Evolutionary conservation across 2,888 invertebrate genomes (phyloP).

Genomic region (Troglohyphantes excavatus): DNA sequence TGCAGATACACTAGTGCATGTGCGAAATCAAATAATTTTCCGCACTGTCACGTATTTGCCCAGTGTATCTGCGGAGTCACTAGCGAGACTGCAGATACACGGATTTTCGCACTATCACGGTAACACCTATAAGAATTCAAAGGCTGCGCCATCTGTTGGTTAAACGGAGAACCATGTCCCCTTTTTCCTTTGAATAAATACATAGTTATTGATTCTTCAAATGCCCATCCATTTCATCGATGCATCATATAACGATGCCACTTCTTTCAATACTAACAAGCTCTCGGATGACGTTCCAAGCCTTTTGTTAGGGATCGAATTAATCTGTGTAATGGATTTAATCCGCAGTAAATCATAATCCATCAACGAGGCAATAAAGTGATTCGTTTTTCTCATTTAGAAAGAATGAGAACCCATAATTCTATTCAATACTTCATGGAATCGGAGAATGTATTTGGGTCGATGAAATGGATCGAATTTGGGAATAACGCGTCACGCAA

Average conservation of each 20-base stretch:
- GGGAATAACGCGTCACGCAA: neutral
- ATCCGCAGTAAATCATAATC: slow-evolving; percentile 64
- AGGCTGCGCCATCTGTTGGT: slow-evolving; percentile 7
- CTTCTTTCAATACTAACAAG: slow-evolving; percentile 19
- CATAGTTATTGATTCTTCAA: slow-evolving; percentile 13
- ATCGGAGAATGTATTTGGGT: neutral
- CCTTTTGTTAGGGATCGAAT: slow-evolving; percentile 38
- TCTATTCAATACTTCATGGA: slow-evolving; percentile 2
- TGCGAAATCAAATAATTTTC: no score
- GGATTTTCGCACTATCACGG: no score
- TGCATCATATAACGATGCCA: slow-evolving; percentile 16
- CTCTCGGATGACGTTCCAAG: neutral
- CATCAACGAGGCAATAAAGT: slow-evolving; percentile 22
- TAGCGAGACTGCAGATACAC: no score
- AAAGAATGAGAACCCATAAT: neutral
- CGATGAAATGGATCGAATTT: neutral
- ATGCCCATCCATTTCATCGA: slow-evolving; percentile 11
- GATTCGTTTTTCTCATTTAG: neutral
- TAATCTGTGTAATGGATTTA: slow-evolving; percentile 60
- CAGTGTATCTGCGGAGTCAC: no score
- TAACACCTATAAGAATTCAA: no score
- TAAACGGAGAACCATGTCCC: neutral
- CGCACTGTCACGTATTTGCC: no score
- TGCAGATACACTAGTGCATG: no score
- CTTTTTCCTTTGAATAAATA: slow-evolving; percentile 1